Conservation (phyloP, 2,797 vertebrate species). For the Pantherophis alleghaniensis region DNA sequence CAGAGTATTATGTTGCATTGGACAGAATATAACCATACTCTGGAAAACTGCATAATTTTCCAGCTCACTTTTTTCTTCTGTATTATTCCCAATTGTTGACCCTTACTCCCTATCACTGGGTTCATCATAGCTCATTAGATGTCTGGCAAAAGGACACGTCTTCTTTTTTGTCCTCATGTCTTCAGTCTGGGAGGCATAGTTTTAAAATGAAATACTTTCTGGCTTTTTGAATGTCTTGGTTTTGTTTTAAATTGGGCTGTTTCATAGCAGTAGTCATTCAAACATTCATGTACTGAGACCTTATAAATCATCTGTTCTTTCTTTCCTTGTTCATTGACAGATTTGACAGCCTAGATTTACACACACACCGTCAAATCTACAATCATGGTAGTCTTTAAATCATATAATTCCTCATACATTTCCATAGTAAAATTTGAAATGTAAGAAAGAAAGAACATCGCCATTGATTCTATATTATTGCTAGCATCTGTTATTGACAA, state of each 20-base stretch:
- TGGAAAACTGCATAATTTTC: neutral
- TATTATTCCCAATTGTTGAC: neutral
- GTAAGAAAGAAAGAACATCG: neutral
- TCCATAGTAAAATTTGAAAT: neutral
- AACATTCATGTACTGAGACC: neutral
- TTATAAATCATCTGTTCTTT: neutral
- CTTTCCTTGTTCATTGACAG: neutral
- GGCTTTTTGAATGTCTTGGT: neutral
- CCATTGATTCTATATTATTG: neutral
- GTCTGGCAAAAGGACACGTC: neutral
- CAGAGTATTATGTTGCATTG: neutral
- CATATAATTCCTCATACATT: neutral
- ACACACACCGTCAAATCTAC: neutral
- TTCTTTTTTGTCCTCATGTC: neutral
- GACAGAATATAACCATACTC: neutral
- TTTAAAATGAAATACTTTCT: neutral
- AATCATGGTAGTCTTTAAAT: neutral
- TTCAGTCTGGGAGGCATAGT: neutral
- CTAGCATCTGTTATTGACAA: neutral
- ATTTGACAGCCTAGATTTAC: neutral
- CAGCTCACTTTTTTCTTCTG: neutral
- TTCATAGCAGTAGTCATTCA: neutral
- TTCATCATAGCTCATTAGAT: neutral
- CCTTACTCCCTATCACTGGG: neutral
- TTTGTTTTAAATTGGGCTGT: neutral